Base-by-base conservation (phyloP, 2,888 invertebrate genomes). In the Aspidiotus destructor region DNA sequence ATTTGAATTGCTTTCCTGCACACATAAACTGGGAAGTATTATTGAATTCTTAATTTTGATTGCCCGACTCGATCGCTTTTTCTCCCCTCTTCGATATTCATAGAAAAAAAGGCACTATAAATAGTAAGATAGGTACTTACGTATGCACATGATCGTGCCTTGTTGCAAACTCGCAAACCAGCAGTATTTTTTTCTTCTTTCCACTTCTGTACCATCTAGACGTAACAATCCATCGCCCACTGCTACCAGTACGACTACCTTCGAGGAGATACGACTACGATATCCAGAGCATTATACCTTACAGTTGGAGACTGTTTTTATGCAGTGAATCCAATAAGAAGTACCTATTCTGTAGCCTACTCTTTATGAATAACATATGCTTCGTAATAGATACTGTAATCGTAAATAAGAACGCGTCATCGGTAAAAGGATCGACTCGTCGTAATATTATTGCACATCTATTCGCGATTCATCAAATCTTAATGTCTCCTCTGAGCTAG, bases 201-300 rank as follows among this genome's bases (percentile, higher is more conserved):
- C 17, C 16, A 10, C 17, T 55, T 3, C 10, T 55, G 15, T 55
- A n/a, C 55, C 17, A 17, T 55, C 55, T 55, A 10, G 17, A 55
- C 55, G 3, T 55, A 16, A 55, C 55, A 55, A 15, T 55, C n/a
- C 16, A 55, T 55, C 17, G 55, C 55, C 55, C 55, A 55, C 55
- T 55, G 17, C 55, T 55, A 16, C n/a, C 55, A 16, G 55, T 55
- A 55, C 55, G 13, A 55, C 55, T 55, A 55, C 55, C n/a, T 52
- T n/a, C 28, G 28, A 28, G 28, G 28, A 28, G 28, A 28, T 28
- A 28, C 28, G 28, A 28, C 28, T 28, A 28, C 28, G 28, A 28
- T 28, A 28, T 28, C 28, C 28, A 28, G 28, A 28, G 28, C 28
- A 28, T 28, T 28, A 28, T 28, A 28, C 28, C 28, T 28, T 28